phyloP scores from a whole-genome alignment of 37 sponge, comb jelly and placozoan genomes.

The Tethya wilhelma region DNA sequence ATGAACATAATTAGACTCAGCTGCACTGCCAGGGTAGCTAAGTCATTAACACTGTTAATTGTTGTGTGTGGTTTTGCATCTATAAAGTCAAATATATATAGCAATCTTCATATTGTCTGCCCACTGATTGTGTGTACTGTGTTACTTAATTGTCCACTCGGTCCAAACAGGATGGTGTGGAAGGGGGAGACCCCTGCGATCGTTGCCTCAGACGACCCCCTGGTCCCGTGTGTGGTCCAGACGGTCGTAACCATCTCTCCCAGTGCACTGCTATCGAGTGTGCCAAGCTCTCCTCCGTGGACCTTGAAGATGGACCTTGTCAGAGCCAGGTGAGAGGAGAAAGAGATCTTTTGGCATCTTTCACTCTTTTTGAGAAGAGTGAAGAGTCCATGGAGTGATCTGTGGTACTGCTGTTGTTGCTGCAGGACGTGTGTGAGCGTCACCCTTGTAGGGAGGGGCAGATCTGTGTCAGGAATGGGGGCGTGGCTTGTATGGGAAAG shows the following conservation, averaged over 20 bases:
- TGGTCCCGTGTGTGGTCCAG: constrained; percentile 47
- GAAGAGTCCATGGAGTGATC: not conserved
- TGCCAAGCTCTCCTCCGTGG: constrained; percentile 29
- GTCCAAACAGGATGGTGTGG: not conserved
- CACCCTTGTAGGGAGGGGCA: constrained; percentile 31
- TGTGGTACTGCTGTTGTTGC: not conserved
- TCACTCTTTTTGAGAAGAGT: not conserved
- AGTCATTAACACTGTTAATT: no score
- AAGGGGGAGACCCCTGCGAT: constrained; percentile 5
- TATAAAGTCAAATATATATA: no score
- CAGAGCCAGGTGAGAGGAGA: constrained; percentile 35
- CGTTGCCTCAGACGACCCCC: not conserved
- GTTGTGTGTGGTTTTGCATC: no score
- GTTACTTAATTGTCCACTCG: not conserved
- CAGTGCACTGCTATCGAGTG: constrained; percentile 46
- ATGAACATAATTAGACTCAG: no score
- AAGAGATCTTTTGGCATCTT: not conserved
- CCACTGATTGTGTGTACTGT: no score
- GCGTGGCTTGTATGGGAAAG: constrained; percentile 29
- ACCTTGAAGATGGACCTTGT: constrained; percentile 44
- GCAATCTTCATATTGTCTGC: no score
- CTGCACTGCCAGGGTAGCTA: no score
- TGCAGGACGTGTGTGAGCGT: constrained; percentile 40
- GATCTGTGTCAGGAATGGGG: constrained; percentile 24
- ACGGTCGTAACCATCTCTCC: constrained; percentile 42